Conservation (phyloP, 2,888 invertebrate genomes). For the Trachelus troglodyta region DNA sequence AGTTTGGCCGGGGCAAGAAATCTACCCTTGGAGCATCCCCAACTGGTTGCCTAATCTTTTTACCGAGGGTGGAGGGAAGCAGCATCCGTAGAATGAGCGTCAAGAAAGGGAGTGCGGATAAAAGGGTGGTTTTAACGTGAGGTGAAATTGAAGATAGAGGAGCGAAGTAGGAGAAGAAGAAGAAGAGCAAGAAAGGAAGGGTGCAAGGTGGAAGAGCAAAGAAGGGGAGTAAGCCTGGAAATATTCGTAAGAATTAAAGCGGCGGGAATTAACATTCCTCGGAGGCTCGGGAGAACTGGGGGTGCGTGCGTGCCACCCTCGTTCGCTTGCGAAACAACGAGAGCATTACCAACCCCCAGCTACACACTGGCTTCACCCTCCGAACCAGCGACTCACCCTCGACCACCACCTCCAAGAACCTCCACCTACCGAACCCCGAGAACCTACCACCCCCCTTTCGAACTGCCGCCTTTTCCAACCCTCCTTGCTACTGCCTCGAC, state of each 20-base stretch:
- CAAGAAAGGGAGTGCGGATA: neutral
- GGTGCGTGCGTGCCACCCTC: conserved; percentile 60
- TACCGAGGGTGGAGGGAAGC: neutral
- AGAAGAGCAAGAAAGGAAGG: conserved; percentile 2
- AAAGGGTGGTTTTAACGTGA: neutral
- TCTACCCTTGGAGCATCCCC: neutral
- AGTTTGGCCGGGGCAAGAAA: neutral
- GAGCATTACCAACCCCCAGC: conserved; percentile 56
- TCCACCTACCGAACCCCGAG: conserved; percentile 8
- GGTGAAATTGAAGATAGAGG: neutral
- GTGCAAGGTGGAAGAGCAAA: conserved; percentile 24
- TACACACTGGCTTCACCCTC: conserved; percentile 4
- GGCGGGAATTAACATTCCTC: conserved; percentile 65
- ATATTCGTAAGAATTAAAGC: conserved; percentile 67
- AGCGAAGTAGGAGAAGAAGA: neutral
- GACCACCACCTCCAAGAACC: conserved; percentile 28
- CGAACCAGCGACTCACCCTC: conserved; percentile 32
- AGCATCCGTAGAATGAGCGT: neutral
- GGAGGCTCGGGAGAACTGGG: conserved; percentile 39
- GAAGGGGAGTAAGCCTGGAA: conserved; percentile 36
- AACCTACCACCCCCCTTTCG: conserved; percentile 17
- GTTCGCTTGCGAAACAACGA: conserved; percentile 58
- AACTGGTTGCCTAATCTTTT: neutral
- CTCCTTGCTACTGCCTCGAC: conserved; percentile 24
- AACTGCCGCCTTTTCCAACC: conserved; percentile 27